A percentile compares a stretch with the other conserved stretches of the same genome.
Evolutionary conservation across 2,113 vertebrate species (phyloP).

Genomic region (Arvicanthis niloticus): DNA sequence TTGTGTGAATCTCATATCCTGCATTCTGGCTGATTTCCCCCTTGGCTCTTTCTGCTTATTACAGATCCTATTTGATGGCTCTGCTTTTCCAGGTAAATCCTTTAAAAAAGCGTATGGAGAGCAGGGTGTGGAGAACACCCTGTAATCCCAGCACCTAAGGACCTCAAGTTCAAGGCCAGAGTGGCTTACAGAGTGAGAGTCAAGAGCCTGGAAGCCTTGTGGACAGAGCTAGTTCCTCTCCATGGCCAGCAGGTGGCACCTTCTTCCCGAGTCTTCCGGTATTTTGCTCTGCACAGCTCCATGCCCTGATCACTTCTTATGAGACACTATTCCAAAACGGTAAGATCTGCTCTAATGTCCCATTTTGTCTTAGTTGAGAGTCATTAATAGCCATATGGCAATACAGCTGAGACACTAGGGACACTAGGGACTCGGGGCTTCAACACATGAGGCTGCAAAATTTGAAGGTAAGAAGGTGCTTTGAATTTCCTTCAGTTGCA

Average conservation of each 20-base stretch:
- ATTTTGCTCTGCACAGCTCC: background rate
- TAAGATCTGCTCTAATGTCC: background rate
- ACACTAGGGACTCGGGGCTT: background rate
- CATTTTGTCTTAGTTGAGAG: background rate
- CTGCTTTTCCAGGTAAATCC: background rate
- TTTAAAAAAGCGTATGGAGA: background rate
- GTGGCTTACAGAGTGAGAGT: background rate
- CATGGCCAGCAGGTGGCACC: background rate
- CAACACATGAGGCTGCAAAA: too few relatives aligned
- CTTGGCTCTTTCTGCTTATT: background rate
- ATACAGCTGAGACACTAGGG: background rate
- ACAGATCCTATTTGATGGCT: background rate
- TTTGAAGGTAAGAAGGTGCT: too few relatives aligned
- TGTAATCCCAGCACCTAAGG: background rate
- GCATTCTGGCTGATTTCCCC: background rate
- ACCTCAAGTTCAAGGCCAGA: background rate
- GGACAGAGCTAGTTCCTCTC: background rate
- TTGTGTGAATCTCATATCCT: too few relatives aligned
- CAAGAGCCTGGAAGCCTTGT: background rate
- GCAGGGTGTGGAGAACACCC: background rate
- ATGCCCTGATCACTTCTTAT: background rate
- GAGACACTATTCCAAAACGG: too few relatives aligned
- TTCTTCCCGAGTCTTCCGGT: too few relatives aligned
- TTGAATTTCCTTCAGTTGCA: too few relatives aligned
- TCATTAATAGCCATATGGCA: background rate